phyloP scores from a whole-genome alignment of 2,113 vertebrate genomes.

The Campylorhamphus procurvoides region DNA sequence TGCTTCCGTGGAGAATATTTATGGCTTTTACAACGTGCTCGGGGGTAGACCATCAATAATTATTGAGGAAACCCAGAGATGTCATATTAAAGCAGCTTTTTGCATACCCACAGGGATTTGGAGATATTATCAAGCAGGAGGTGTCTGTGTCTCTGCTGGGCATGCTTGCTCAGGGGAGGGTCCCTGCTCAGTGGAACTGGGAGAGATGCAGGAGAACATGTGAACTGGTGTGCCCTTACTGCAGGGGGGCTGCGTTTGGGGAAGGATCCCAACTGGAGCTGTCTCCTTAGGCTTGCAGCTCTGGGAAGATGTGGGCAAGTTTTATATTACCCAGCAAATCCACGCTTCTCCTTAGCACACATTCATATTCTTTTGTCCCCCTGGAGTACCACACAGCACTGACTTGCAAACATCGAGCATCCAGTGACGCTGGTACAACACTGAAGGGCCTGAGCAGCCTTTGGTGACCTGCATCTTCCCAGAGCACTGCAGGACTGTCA shows the following conservation, averaged over 20 bases:
- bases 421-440: background rate
- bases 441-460: background rate
- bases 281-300: background rate
- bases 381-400: background rate
- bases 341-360: background rate
- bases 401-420: background rate
- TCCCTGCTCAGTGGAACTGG: background rate
- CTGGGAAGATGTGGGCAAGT: background rate
- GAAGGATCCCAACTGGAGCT: background rate
- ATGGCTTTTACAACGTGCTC: constrained; percentile 24
- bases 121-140: background rate
- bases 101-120: constrained; percentile 21
- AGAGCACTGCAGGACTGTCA: background rate
- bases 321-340: constrained; percentile 9
- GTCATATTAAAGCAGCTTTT: constrained; percentile 43
- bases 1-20: constrained; percentile 49
- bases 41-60: constrained; percentile 26
- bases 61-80: constrained; percentile 41
- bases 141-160: constrained; percentile 30
- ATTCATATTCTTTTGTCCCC: background rate
- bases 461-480: background rate
- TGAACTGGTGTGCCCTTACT: background rate
- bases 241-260: background rate
- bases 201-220: background rate
- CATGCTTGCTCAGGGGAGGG: constrained; percentile 20